Conservation (phyloP, 2,797 vertebrate species). For the Chaunax sp. region DNA sequence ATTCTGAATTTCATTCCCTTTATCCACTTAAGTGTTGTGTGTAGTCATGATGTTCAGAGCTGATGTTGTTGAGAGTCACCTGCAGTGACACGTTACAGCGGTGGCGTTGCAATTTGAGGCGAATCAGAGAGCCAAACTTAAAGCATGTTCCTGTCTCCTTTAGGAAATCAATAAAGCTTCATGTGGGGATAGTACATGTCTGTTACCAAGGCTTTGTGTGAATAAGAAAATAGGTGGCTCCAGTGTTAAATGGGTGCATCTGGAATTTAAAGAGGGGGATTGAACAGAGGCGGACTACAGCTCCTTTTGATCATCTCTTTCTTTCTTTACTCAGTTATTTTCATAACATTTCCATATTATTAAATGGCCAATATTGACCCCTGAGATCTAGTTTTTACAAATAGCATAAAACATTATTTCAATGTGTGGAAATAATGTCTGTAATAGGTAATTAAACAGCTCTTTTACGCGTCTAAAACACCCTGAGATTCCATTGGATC, state of each 20-base stretch:
- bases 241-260: neutral
- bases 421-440: neutral
- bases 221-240: neutral
- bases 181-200: neutral
- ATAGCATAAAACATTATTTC: neutral
- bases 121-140: neutral
- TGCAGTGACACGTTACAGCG: too few species aligned
- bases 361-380: neutral
- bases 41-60: neutral
- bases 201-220: neutral
- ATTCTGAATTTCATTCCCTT: neutral
- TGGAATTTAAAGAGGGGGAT: neutral
- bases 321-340: too few species aligned
- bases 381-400: neutral
- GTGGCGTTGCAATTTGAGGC: too few species aligned
- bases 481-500: neutral
- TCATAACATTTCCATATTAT: neutral
- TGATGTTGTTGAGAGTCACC: neutral
- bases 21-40: neutral
- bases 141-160: too few species aligned
- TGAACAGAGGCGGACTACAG: too few species aligned
- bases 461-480: too few species aligned
- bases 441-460: neutral
- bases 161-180: conserved; percentile 7
- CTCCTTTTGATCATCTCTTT: too few species aligned